Base-by-base conservation (phyloP, 1,140 invertebrate species). In the Lasioglossum albipes region DNA sequence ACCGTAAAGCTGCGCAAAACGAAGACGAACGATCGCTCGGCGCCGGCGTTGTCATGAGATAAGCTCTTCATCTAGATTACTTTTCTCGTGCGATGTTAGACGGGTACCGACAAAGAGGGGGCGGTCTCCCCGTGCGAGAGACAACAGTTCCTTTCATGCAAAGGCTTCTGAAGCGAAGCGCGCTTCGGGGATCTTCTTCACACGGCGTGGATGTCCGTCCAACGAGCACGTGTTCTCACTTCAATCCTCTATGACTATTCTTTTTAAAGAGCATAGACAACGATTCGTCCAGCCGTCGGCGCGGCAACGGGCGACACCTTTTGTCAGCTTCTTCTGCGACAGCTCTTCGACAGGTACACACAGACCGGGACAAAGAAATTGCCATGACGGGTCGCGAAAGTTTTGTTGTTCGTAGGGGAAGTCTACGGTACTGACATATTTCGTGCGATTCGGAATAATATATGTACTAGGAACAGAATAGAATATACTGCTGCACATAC, bases 1-100 rank as follows among this genome's bases (percentile, higher is more conserved):
- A 97, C 96, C 72, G 97, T 97, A 88, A 97, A 97, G 94, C 95
- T 97, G 88, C 95, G 96, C 89, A 97, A 97, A 94, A 96, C 96
- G 78, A 95, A 97, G 93, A 97, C 96, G 90, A 97, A 97, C 91
- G 97, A 97, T 93, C 95, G 97, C 86, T 97, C 96, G 69, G 96
- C 96, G 84, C 97, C 97, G 67, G 92, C 92, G 22, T 83, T 93
- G 71, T 93, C 90, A 91, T 93, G 91, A 91, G 88, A 88, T 83
- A 88, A 89, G 72, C 83, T 82, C 54, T 79, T 84, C 69, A 65
- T 70, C 62, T 87, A 87, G 76, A 84, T 87, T 57, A 69, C 42
- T 69, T 64, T 70, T 57, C 61, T 76, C 49, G 61, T 36, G 81
- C 62, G 83, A 78, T 69, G 59, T 61, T 80, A 75, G 78, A 80